phyloP scores from a whole-genome alignment of 53 echinoderm and acorn worm genomes.

The Holothuria scabra region DNA sequence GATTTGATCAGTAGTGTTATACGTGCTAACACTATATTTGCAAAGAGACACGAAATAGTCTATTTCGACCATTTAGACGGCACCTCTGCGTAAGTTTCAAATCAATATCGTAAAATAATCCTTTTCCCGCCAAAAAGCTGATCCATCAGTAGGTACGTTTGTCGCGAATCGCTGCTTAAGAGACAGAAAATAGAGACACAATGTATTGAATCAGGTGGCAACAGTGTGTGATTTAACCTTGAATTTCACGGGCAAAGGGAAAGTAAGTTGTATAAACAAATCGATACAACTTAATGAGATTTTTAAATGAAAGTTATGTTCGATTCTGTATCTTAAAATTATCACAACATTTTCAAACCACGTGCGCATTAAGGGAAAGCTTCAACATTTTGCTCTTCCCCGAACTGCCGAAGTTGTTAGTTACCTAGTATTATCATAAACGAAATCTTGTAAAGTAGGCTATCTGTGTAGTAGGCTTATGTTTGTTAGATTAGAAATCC shows the following conservation, averaged over 20 bases:
- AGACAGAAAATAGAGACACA: background rate
- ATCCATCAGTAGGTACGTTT: conserved; percentile 35
- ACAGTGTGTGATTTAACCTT: conserved; percentile 40
- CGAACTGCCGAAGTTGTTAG: no score
- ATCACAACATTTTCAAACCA: no score
- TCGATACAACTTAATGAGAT: conserved; percentile 41
- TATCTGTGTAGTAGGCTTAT: no score
- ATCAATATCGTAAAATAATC: conserved; percentile 40
- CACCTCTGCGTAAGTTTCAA: conserved; percentile 42
- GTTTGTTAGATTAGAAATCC: no score
- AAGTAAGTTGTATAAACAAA: conserved; percentile 39
- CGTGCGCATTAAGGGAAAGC: no score
- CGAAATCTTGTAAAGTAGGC: no score
- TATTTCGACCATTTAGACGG: conserved; percentile 39
- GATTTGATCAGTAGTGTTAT: conserved; percentile 37
- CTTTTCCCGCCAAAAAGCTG: conserved; percentile 46
- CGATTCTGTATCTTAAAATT: background rate
- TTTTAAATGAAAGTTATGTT: conserved; percentile 35
- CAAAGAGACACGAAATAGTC: conserved; percentile 36
- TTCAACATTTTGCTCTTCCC: no score
- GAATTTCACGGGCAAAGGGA: conserved; percentile 19
- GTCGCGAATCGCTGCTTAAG: conserved; percentile 13
- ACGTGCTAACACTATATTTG: conserved; percentile 40
- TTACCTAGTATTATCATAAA: no score
- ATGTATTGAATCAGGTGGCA: conserved; percentile 36